Percentiles rank a stretch among this genome's conserved stretches.
Evolutionary conservation across 1,140 invertebrate species (phyloP).

Genomic region (Zaprionus davidi): DNA sequence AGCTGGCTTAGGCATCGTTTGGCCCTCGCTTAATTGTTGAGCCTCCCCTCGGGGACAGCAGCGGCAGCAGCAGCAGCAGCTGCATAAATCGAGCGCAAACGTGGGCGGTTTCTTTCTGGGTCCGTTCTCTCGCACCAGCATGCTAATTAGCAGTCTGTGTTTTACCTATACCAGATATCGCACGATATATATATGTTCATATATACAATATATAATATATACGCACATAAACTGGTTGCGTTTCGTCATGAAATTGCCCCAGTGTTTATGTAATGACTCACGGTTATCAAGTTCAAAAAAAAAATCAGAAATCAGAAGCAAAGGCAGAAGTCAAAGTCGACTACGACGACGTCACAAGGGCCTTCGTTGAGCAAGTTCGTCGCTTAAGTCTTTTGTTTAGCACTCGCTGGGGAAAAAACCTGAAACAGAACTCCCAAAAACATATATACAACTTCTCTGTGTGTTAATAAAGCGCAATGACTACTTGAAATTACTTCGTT

Average conservation of each 20-base stretch:
- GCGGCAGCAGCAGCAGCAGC: constrained; percentile 8
- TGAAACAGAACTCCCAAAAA: constrained; percentile 22
- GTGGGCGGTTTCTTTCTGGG: constrained; percentile 33
- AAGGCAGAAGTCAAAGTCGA: not conserved
- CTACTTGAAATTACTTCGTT: constrained; percentile 18
- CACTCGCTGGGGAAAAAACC: not conserved
- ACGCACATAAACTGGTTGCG: constrained; percentile 26
- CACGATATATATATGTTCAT: not conserved
- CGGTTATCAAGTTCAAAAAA: constrained; percentile 24
- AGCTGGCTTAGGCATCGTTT: constrained; percentile 44
- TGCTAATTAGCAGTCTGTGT: constrained; percentile 47
- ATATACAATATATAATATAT: constrained; percentile 5
- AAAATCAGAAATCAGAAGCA: not conserved
- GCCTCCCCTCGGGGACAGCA: not conserved
- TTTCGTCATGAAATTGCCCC: constrained; percentile 50
- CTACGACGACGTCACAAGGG: constrained; percentile 20
- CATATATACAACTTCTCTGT: not conserved
- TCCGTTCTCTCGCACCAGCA: constrained; percentile 28
- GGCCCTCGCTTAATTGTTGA: constrained; percentile 47
- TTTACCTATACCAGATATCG: not conserved
- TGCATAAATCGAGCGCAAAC: constrained; percentile 37
- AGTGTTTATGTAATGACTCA: constrained; percentile 41
- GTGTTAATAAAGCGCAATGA: constrained; percentile 42
- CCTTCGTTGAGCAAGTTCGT: constrained; percentile 39
- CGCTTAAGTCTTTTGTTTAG: constrained; percentile 52